Percentiles rank a stretch among this genome's conserved stretches.
Evolutionary conservation across 2,113 vertebrate genomes (phyloP).

Genomic region (Numenius arquata): DNA sequence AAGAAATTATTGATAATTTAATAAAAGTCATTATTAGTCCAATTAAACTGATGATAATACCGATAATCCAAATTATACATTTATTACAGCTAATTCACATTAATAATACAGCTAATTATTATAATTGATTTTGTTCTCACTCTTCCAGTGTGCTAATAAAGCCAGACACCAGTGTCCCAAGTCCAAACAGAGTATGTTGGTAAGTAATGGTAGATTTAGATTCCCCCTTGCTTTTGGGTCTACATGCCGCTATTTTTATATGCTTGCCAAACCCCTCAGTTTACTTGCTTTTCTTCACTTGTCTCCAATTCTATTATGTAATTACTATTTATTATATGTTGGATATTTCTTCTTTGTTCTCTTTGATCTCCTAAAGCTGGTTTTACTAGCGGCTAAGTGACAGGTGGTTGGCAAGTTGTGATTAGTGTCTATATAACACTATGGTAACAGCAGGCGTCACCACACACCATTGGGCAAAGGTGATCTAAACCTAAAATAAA

Average conservation of each 20-base stretch:
- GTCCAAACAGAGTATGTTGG: not conserved
- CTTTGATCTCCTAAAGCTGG: not conserved
- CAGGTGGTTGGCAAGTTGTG: fast-evolving
- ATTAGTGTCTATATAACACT: not conserved
- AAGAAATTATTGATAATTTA: not conserved
- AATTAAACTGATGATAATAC: not conserved
- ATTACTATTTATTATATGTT: not conserved
- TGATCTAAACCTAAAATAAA: not conserved
- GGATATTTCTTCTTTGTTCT: not conserved
- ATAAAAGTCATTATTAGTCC: not conserved
- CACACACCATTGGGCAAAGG: not conserved
- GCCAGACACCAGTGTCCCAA: not conserved
- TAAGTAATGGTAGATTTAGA: not conserved
- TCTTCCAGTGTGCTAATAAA: not conserved
- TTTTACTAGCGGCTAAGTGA: not conserved
- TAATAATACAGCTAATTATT: not conserved
- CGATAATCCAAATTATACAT: not conserved
- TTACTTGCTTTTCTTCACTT: not conserved
- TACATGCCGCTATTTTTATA: not conserved
- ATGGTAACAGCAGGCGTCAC: not conserved
- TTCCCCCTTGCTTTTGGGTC: not conserved
- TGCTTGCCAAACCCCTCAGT: not conserved
- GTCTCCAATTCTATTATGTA: not conserved
- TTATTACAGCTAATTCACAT: not conserved
- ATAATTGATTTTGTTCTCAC: not conserved